Base-by-base conservation (phyloP, 2,113 vertebrate genomes). In the Triplophysa siluroides region DNA sequence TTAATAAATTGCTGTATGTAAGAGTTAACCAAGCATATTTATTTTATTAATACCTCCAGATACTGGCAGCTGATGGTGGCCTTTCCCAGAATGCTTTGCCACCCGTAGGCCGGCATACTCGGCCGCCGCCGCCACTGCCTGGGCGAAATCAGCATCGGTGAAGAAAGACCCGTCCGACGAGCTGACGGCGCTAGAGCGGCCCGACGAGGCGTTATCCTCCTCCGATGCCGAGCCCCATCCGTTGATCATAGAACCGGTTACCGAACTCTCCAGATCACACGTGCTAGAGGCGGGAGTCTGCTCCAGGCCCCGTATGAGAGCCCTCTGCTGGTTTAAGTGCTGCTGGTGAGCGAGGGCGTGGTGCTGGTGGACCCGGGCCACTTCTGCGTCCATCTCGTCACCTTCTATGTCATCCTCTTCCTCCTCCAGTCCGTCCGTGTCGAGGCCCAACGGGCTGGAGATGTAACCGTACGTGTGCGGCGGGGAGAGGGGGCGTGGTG, bases 181-280 rank as follows among this genome's bases (percentile, higher is more conserved):
- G 83, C 97, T 98, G 47, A 98, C 94, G 4, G 92, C 91, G 0
- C 97, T 99, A 84, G 98, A 99, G 50, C 96, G 94, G 23, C 97
- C 98, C 0, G 96, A 98, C 21, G 98, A 99, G 83, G 95, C 96
- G 89, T 98, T 98, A 87, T 98, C 97, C 84, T 99, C 98, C 80
- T 99, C 97, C 0, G 98, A 99, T 50, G 98, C 98, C 0, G 98
- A 99, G 60, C 98, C 98, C 98, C 98, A 99, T 83, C 98, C 98
- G 9, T 99, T 99, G 91, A 99, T 98, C 98, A 99, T 99, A 84
- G 98, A 99, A n/a, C 98, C 98, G 0, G 98, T 98, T 69, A 98
- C 96, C 0, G 98, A 99, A 88, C 98, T 99, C 90, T 98, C 98
- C 79, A 99, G 88, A 91, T 99, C 98, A 2, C 98, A 97, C 1